phyloP scores from a whole-genome alignment of 2,797 vertebrate species.

The Centroberyx gerrardi region DNA sequence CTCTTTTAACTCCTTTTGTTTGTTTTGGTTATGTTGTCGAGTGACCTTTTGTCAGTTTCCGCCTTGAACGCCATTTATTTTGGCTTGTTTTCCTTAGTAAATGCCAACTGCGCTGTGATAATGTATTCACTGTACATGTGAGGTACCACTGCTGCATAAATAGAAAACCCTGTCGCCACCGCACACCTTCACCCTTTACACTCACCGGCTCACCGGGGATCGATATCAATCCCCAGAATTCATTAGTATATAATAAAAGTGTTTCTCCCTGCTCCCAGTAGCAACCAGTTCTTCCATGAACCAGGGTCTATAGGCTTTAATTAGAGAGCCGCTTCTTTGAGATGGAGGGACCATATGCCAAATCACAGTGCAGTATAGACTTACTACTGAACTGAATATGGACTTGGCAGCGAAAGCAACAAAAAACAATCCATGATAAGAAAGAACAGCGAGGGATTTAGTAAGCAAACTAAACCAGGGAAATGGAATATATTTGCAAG shows the following conservation, averaged over 20 bases:
- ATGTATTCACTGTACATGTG: no score
- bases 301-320: constrained; percentile 27
- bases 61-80: neutral
- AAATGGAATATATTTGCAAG: constrained; percentile 30
- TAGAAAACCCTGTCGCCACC: no score
- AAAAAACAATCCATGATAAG: no score
- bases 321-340: constrained; percentile 5
- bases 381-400: neutral
- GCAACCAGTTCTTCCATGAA: neutral
- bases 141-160: neutral
- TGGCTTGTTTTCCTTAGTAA: no score
- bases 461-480: constrained; percentile 40
- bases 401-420: no score
- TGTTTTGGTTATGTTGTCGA: constrained; percentile 16
- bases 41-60: constrained; percentile 34
- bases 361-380: neutral
- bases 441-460: neutral
- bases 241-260: no score
- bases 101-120: no score
- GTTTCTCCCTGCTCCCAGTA: no score
- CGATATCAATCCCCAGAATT: no score
- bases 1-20: constrained; percentile 20
- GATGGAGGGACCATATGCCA: neutral
- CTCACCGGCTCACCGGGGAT: no score
- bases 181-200: no score